Evolutionary conservation across 2,113 vertebrate genomes (phyloP).

Genomic region (Gambusia holbrooki): DNA sequence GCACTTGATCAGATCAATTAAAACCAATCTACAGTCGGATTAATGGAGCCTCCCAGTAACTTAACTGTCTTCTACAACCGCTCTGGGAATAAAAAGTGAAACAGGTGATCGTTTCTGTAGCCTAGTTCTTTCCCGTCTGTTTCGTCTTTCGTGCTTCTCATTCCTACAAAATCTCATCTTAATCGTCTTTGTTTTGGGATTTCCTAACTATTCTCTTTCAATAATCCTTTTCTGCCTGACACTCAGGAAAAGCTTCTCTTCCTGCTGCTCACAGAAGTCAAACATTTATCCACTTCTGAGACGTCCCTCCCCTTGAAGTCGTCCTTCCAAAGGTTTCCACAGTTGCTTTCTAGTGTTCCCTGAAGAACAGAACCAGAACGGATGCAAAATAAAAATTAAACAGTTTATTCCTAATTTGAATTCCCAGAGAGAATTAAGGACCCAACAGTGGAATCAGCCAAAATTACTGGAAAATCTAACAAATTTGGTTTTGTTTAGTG

Average conservation of each 20-base stretch:
- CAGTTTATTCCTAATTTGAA: slow-evolving; percentile 29
- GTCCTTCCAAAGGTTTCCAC: slow-evolving; percentile 43
- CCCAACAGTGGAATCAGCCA: background rate
- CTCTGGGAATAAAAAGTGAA: slow-evolving; percentile 10
- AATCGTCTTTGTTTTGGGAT: slow-evolving; percentile 34
- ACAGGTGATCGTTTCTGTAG: slow-evolving; percentile 16
- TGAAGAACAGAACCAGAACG: slow-evolving; percentile 31
- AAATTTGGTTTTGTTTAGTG: background rate
- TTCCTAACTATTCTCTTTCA: slow-evolving; percentile 11
- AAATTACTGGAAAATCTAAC: slow-evolving; percentile 10
- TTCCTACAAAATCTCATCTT: slow-evolving; percentile 15
- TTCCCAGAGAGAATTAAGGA: slow-evolving; percentile 4
- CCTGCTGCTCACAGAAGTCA: slow-evolving; percentile 45
- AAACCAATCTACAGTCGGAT: slow-evolving; percentile 22
- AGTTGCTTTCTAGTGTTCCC: slow-evolving; percentile 12
- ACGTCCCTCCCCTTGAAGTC: slow-evolving; percentile 36
- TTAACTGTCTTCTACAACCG: slow-evolving; percentile 11
- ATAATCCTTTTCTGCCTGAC: slow-evolving; percentile 26
- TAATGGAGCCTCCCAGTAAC: slow-evolving; percentile 5
- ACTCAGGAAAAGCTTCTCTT: slow-evolving; percentile 37
- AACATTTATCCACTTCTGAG: slow-evolving; percentile 59
- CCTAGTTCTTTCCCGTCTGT: slow-evolving; percentile 1
- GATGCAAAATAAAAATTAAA: slow-evolving; percentile 13
- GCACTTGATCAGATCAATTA: slow-evolving; percentile 40
- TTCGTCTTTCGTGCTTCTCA: slow-evolving; percentile 28